A percentile compares a stretch with the other conserved stretches of the same genome.
These are phyloP conservation scores for Sabatieria punctata DNA, from an alignment of 2,888 invertebrate genomes.

Conservation along the genomic window DNA sequence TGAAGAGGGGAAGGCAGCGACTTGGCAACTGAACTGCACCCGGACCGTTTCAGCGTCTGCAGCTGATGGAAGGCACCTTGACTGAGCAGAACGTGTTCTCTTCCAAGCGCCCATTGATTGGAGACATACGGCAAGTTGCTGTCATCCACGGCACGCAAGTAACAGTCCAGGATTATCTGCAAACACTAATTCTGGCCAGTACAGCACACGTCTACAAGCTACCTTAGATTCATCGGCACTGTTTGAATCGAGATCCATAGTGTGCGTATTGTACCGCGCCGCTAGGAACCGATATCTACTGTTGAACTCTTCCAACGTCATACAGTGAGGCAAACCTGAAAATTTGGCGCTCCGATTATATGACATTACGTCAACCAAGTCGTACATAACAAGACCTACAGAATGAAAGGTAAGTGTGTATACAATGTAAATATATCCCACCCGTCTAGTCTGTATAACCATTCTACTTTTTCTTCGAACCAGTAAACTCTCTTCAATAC, in stretches of 20 bases:
- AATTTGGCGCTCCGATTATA: too few relatives aligned
- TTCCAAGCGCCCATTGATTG: constrained; percentile 73
- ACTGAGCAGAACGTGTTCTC: constrained; percentile 78
- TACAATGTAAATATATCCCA: too few relatives aligned
- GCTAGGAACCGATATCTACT: constrained; percentile 65
- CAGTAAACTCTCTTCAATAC: too few relatives aligned
- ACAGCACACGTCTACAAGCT: too few relatives aligned
- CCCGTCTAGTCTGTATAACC: too few relatives aligned
- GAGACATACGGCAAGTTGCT: constrained; percentile 39
- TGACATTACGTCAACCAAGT: constrained; percentile 14
- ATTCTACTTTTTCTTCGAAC: too few relatives aligned
- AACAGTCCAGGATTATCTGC: constrained; percentile 53
- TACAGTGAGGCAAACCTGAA: constrained; percentile 67
- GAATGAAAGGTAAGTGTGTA: too few relatives aligned
- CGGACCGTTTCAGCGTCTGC: too few relatives aligned
- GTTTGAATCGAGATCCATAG: not conserved
- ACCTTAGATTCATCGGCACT: not conserved
- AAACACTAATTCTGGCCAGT: constrained; percentile 3
- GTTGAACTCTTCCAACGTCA: constrained; percentile 82
- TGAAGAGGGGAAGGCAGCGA: too few relatives aligned
- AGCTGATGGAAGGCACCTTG: constrained; percentile 77
- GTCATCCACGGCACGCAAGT: constrained; percentile 34
- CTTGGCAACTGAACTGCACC: too few relatives aligned
- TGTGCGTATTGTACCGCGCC: not conserved
- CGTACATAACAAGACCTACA: too few relatives aligned